These are phyloP conservation scores for Chiroxiphia lanceolata DNA, from an alignment of 2,797 vertebrate genomes.

Conservation along the genomic window DNA sequence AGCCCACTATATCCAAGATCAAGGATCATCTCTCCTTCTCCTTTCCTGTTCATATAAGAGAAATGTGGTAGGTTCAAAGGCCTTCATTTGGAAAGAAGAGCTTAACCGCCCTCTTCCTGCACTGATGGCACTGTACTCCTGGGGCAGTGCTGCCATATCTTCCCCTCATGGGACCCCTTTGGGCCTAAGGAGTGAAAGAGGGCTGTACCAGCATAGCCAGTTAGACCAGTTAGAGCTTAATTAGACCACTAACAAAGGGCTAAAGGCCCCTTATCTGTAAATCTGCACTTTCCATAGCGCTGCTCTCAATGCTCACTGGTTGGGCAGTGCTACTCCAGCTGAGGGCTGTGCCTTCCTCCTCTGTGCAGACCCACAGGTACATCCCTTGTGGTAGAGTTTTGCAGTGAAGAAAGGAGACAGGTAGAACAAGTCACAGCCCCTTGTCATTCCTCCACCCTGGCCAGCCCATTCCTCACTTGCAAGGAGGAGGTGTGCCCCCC, in stretches of 20 bases:
- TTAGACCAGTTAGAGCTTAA: not conserved
- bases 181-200: not conserved
- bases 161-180: not conserved
- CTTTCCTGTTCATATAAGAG: not conserved
- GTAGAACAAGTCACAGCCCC: not conserved
- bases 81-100: not conserved
- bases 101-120: not conserved
- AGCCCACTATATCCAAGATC: not conserved
- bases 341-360: not conserved
- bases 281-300: not conserved
- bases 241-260: not conserved
- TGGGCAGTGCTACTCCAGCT: not conserved
- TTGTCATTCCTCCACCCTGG: not conserved
- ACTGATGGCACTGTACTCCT: rapidly evolving
- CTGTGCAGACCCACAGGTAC: not conserved
- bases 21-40: not conserved
- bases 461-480: not conserved
- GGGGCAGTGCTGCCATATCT: not conserved
- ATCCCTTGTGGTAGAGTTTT: not conserved
- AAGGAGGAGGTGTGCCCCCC: not conserved
- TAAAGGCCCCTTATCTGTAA: not conserved
- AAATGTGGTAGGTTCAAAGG: not conserved
- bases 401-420: not conserved
- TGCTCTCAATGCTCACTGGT: not conserved
- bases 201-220: not conserved